phyloP scores from a whole-genome alignment of 2,113 vertebrate species.

The Progne subis region DNA sequence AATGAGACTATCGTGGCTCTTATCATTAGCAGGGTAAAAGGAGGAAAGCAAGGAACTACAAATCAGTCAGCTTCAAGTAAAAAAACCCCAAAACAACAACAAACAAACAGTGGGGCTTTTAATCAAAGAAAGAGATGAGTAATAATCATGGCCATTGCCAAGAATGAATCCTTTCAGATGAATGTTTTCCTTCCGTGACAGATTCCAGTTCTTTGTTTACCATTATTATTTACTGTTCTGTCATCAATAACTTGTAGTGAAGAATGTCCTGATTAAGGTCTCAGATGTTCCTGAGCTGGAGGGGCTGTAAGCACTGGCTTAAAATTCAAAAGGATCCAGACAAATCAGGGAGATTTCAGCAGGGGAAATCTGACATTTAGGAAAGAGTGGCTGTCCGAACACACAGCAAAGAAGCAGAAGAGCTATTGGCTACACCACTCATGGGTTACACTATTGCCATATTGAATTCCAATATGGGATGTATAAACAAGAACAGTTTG shows the following conservation, averaged over 20 bases:
- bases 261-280: not conserved
- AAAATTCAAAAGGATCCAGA: not conserved
- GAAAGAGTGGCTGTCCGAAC: not conserved
- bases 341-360: not conserved
- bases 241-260: not conserved
- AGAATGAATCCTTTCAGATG: conserved; percentile 6
- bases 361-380: not conserved
- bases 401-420: not conserved
- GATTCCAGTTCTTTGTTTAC: not conserved
- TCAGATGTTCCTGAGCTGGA: not conserved
- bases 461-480: not conserved
- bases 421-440: not conserved
- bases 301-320: not conserved
- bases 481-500: not conserved
- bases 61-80: not conserved
- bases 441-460: not conserved
- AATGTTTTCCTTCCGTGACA: conserved; percentile 26
- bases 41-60: not conserved
- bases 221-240: not conserved
- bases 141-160: not conserved
- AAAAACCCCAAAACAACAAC: not conserved
- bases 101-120: not conserved
- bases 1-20: rapidly evolving
- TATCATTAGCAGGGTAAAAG: not conserved
- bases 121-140: conserved; percentile 13